A percentile compares a stretch with the other conserved stretches of the same genome.
These are phyloP conservation scores for Halichondria panicea DNA, from an alignment of 37 sponge, comb jelly and placozoan species.

Conservation along the genomic window DNA sequence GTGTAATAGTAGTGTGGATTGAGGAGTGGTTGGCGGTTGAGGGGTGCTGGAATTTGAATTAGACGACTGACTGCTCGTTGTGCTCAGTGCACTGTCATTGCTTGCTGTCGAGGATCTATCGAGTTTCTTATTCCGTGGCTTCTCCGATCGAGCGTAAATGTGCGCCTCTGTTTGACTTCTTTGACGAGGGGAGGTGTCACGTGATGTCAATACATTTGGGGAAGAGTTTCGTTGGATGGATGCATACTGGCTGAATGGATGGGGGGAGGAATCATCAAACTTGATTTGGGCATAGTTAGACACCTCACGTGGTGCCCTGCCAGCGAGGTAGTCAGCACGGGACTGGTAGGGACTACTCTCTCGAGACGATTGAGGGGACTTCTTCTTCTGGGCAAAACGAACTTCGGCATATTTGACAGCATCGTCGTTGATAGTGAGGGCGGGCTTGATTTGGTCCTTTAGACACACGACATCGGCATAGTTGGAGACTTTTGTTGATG, in stretches of 20 bases:
- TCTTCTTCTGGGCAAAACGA: conserved; percentile 12
- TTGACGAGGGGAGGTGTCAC: conserved; percentile 12
- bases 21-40: background rate
- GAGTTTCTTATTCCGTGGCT: too few species aligned
- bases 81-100: conserved; percentile 15
- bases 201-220: background rate
- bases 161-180: conserved; percentile 5
- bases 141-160: conserved; percentile 5
- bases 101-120: background rate
- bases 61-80: background rate
- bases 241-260: conserved; percentile 19
- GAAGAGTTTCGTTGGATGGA: background rate
- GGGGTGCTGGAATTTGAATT: background rate
- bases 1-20: background rate
- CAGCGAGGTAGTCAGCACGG: conserved; percentile 31
- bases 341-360: conserved; percentile 41
- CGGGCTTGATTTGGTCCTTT: background rate
- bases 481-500: background rate
- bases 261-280: conserved; percentile 20
- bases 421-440: background rate
- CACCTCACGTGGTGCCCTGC: background rate
- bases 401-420: conserved; percentile 61
- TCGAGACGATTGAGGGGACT: background rate
- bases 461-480: conserved; percentile 31
- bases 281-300: background rate